phyloP scores from a whole-genome alignment of 2,888 invertebrate species.

The Nematopogon swammerdamellus region DNA sequence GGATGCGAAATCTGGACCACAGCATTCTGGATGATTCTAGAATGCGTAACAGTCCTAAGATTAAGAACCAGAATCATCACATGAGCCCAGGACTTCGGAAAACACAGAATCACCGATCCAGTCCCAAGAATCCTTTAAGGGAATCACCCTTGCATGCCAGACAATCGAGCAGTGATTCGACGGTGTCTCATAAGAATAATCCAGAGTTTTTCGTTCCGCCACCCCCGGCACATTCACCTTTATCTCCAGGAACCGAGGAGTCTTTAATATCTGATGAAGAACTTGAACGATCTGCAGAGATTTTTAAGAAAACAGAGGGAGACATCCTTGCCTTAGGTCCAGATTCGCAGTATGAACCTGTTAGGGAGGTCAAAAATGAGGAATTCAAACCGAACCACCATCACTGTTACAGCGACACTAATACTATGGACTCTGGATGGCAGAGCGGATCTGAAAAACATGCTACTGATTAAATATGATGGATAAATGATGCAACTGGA shows the following conservation, averaged over 20 bases:
- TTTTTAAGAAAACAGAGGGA: slow-evolving; percentile 17
- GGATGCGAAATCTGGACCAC: too few relatives aligned
- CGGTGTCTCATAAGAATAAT: slow-evolving; percentile 14
- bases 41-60: background rate
- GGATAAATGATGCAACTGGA: too few relatives aligned
- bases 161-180: slow-evolving; percentile 27
- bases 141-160: slow-evolving; percentile 21
- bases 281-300: slow-evolving; percentile 28
- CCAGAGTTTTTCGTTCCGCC: slow-evolving; percentile 31
- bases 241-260: slow-evolving; percentile 44
- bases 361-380: slow-evolving; percentile 35
- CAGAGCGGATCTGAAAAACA: slow-evolving; percentile 65
- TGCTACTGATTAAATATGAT: slow-evolving; percentile 35
- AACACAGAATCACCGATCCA: background rate
- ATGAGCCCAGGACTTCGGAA: background rate
- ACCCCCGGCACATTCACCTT: slow-evolving; percentile 28
- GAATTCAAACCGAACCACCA: slow-evolving; percentile 40
- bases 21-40: background rate
- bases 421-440: slow-evolving; percentile 68
- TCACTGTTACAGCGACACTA: slow-evolving; percentile 56
- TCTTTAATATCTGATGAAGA: slow-evolving; percentile 41
- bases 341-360: slow-evolving; percentile 42
- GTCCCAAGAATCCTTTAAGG: slow-evolving; percentile 15
- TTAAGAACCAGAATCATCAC: background rate
- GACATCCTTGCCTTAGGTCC: slow-evolving; percentile 19